A percentile compares a stretch with the other conserved stretches of the same genome.
Conservation (phyloP, 2,113 vertebrate genomes). For the Pavo muticus region DNA sequence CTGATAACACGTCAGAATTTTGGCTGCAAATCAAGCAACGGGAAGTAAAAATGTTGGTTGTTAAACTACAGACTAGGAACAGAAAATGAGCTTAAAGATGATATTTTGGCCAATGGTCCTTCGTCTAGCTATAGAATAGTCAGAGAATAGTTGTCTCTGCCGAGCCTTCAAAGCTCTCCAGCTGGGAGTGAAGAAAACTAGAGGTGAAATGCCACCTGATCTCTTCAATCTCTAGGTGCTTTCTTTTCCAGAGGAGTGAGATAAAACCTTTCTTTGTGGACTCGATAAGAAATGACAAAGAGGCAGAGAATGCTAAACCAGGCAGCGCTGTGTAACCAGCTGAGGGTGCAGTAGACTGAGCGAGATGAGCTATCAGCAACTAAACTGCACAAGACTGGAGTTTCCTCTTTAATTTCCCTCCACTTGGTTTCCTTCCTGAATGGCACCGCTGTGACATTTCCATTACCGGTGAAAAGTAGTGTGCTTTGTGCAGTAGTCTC, state of each 20-base stretch:
- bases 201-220: conserved; percentile 47
- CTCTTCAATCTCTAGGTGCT: conserved; percentile 38
- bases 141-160: conserved; percentile 29
- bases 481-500: conserved; percentile 40
- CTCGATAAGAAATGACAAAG: conserved; percentile 60
- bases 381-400: conserved; percentile 59
- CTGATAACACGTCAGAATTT: conserved; percentile 78
- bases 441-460: conserved; percentile 56
- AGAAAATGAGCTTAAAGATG: conserved; percentile 73
- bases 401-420: conserved; percentile 73
- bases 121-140: conserved; percentile 49
- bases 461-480: conserved; percentile 57
- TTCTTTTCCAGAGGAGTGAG: conserved; percentile 40
- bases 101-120: conserved; percentile 71
- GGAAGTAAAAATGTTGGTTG: conserved; percentile 78
- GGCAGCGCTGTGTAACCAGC: conserved; percentile 14
- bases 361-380: conserved; percentile 54
- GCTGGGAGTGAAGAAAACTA: conserved; percentile 51
- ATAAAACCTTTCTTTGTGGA: conserved; percentile 47
- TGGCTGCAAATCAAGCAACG: conserved; percentile 80
- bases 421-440: conserved; percentile 44
- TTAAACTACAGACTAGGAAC: conserved; percentile 73
- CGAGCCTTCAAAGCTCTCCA: conserved; percentile 56
- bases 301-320: conserved; percentile 58
- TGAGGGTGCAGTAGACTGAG: conserved; percentile 47